Conservation (phyloP, 2,888 invertebrate genomes). For the Gymnoscelis rufifasciata region DNA sequence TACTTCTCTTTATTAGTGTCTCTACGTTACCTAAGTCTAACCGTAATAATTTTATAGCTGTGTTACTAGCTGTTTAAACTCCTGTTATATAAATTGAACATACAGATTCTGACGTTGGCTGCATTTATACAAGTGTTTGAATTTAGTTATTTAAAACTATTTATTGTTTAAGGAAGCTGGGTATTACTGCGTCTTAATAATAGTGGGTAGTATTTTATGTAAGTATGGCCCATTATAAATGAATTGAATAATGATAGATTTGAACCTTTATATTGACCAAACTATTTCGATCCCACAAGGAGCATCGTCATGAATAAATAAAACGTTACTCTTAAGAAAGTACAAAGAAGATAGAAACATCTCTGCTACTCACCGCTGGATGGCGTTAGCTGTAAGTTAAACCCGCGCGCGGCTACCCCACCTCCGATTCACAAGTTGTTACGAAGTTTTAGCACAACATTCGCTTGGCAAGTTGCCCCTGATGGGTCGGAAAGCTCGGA, state of each 20-base stretch:
- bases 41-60: constrained; percentile 22
- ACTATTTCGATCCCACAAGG: too few relatives aligned
- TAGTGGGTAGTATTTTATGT: too few relatives aligned
- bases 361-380: constrained; percentile 57
- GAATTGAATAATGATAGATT: too few relatives aligned
- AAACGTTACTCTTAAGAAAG: too few relatives aligned
- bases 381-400: constrained; percentile 44
- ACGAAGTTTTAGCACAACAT: constrained; percentile 45
- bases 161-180: too few relatives aligned
- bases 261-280: too few relatives aligned
- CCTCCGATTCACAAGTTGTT: constrained; percentile 38
- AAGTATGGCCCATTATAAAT: too few relatives aligned
- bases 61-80: constrained; percentile 14
- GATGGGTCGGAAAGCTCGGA: constrained; percentile 46
- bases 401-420: constrained; percentile 9
- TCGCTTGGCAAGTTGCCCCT: constrained; percentile 50
- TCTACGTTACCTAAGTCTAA: constrained; percentile 15
- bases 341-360: too few relatives aligned
- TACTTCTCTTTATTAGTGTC: constrained; percentile 36
- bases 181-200: too few relatives aligned
- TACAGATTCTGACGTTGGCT: background rate
- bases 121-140: background rate
- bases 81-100: constrained; percentile 5
- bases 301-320: too few relatives aligned
- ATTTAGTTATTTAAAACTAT: too few relatives aligned